Percentiles rank a stretch among this genome's conserved stretches.
phyloP scores from a whole-genome alignment of 2,888 invertebrate species.

The Odontocerum albicorne region DNA sequence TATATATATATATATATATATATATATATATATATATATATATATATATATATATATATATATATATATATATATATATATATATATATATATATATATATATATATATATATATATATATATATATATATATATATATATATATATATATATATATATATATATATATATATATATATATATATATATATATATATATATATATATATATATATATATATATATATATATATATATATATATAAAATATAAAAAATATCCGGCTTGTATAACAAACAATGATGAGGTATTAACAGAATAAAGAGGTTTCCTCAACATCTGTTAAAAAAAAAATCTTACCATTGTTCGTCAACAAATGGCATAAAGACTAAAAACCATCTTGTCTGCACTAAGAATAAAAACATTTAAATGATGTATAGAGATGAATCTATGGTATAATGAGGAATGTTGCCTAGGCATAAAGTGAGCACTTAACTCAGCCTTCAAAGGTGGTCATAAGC shows the following conservation, averaged over 20 bases:
- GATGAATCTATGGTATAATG: too few species aligned
- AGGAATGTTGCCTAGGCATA: too few species aligned
- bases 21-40: neutral
- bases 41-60: neutral
- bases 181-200: neutral
- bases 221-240: neutral
- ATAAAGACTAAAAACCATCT: too few species aligned
- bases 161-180: neutral
- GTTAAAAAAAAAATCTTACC: too few species aligned
- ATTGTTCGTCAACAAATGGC: too few species aligned
- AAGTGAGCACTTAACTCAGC: too few species aligned
- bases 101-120: neutral
- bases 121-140: neutral
- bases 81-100: neutral
- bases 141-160: neutral
- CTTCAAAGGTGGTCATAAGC: too few species aligned
- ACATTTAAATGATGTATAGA: too few species aligned
- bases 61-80: neutral
- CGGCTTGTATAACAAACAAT: too few species aligned
- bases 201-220: neutral
- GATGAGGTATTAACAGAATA: too few species aligned
- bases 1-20: neutral
- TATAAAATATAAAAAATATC: neutral
- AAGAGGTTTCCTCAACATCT: too few species aligned
- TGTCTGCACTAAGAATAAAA: too few species aligned